Percentiles rank a stretch among this genome's conserved stretches.
phyloP scores from a whole-genome alignment of 2,113 vertebrate species.

The Tringa solitaria region DNA sequence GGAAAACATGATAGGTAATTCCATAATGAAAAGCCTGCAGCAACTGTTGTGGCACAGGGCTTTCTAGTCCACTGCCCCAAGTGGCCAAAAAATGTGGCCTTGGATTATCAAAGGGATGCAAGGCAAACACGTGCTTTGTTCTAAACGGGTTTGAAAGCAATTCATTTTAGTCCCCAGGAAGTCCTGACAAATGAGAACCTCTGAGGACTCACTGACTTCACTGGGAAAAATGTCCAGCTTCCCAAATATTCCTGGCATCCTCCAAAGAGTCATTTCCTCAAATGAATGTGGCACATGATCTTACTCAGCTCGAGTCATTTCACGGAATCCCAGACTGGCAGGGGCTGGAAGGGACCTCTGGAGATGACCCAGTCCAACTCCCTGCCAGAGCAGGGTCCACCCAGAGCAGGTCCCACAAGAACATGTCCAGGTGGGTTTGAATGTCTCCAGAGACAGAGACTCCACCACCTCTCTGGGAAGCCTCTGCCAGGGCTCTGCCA shows the following conservation, averaged over 20 bases:
- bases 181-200: background rate
- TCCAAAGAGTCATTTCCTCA: background rate
- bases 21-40: background rate
- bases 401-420: too few relatives aligned
- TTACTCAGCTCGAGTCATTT: background rate
- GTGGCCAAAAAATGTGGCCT: background rate
- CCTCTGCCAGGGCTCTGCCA: too few relatives aligned
- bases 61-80: background rate
- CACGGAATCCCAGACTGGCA: too few relatives aligned
- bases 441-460: too few relatives aligned
- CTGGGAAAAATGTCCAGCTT: background rate
- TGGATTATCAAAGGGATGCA: background rate
- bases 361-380: too few relatives aligned
- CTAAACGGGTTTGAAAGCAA: background rate
- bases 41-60: background rate
- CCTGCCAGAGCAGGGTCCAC: too few relatives aligned
- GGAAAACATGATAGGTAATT: background rate
- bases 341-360: too few relatives aligned
- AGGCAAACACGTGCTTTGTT: accelerated
- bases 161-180: background rate
- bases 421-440: too few relatives aligned
- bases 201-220: background rate
- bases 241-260: background rate
- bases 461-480: too few relatives aligned
- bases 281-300: background rate